phyloP scores from a whole-genome alignment of 2,797 vertebrate species.

The Siniperca undulata region DNA sequence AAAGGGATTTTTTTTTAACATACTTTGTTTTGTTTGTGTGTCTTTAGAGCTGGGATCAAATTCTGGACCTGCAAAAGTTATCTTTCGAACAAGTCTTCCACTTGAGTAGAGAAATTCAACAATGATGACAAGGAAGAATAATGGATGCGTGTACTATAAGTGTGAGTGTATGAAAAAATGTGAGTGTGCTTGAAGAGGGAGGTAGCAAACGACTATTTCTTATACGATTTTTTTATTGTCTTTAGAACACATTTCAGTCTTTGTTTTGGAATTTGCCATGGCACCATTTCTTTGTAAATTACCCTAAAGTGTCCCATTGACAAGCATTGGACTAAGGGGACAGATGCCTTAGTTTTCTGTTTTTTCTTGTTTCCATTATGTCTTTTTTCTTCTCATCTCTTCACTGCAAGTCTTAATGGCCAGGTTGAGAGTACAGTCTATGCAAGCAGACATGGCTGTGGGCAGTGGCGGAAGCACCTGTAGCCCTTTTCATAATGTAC shows the following conservation, averaged over 20 bases:
- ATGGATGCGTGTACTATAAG: conserved; percentile 41
- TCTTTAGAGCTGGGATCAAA: conserved; percentile 51
- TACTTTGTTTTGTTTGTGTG: conserved; percentile 41
- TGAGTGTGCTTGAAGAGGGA: conserved; percentile 28
- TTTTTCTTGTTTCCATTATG: conserved; percentile 19
- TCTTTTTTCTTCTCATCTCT: conserved; percentile 13
- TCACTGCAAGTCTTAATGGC: conserved; percentile 32
- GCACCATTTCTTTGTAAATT: conserved; percentile 22
- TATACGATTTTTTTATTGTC: conserved; percentile 28
- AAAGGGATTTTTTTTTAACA: conserved; percentile 59
- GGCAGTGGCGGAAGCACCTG: conserved; percentile 38
- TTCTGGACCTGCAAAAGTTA: conserved; percentile 49
- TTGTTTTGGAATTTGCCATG: conserved; percentile 44
- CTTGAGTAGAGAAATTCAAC: conserved; percentile 50
- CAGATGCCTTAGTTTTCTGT: conserved; percentile 46
- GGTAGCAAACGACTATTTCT: conserved; percentile 50
- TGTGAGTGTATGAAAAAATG: conserved; percentile 52
- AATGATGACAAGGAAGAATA: conserved; percentile 36
- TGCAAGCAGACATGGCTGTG: conserved; percentile 58
- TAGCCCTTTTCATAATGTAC: conserved; percentile 45
- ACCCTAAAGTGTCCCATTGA: conserved; percentile 24
- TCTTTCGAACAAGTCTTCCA: conserved; percentile 70
- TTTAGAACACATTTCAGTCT: conserved; percentile 49
- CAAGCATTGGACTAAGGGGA: conserved; percentile 25
- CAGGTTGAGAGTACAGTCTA: conserved; percentile 42